phyloP scores from a whole-genome alignment of 2,797 vertebrate species.

The Tenualosa ilisha region DNA sequence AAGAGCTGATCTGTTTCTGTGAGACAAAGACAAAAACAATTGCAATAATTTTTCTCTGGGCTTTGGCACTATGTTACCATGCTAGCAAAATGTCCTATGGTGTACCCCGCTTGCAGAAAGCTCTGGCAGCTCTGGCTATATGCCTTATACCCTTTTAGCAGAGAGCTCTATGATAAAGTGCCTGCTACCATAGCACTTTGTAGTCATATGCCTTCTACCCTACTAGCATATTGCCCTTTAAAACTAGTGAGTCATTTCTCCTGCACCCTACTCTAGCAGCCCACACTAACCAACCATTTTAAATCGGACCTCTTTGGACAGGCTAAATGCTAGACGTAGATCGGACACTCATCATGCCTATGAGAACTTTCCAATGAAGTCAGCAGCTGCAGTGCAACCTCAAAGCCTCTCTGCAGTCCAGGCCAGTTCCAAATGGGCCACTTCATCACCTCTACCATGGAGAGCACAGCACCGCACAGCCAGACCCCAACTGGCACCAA shows the following conservation, averaged over 20 bases:
- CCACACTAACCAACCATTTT: conserved; percentile 18
- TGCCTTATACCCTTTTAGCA: too few species aligned
- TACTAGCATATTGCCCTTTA: conserved; percentile 4
- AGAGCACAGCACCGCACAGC: background rate
- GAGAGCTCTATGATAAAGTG: too few species aligned
- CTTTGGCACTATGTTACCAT: too few species aligned
- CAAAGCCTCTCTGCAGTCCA: conserved; percentile 34
- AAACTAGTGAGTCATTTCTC: conserved; percentile 22
- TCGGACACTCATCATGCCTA: conserved; percentile 1
- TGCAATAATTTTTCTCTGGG: too few species aligned
- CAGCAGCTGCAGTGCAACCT: conserved; percentile 33
- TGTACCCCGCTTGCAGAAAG: too few species aligned
- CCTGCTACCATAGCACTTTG: too few species aligned
- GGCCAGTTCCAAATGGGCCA: conserved; percentile 33
- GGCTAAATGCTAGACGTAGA: conserved; percentile 21
- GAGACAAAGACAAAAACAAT: too few species aligned
- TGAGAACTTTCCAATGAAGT: conserved; percentile 29
- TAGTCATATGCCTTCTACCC: background rate
- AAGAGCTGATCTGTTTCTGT: too few species aligned
- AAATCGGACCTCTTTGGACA: conserved; percentile 22
- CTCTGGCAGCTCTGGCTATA: too few species aligned
- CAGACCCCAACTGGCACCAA: too few species aligned
- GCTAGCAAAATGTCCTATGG: background rate
- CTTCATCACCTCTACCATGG: conserved; percentile 39
- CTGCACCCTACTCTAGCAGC: background rate